Evolutionary conservation across 1,140 invertebrate genomes (phyloP).

Genomic region (Bombus polaris): DNA sequence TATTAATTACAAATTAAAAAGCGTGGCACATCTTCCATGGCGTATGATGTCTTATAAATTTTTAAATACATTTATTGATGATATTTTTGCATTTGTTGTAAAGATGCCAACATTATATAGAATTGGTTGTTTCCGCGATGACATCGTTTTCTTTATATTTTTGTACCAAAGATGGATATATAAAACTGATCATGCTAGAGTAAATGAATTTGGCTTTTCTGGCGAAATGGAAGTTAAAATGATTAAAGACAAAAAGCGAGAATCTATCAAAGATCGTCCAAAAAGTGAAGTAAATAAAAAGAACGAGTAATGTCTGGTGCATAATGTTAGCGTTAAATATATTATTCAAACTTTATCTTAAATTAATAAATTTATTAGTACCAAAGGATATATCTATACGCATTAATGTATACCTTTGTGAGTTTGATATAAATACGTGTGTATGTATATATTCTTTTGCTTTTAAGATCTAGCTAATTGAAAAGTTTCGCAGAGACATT

Average conservation of each 20-base stretch:
- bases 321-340: slow-evolving; percentile 58
- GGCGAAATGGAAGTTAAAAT: slow-evolving; percentile 86
- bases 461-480: slow-evolving; percentile 47
- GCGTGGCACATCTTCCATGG: slow-evolving; percentile 99
- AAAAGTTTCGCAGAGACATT: slow-evolving; percentile 19
- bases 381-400: slow-evolving; percentile 65
- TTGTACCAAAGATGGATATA: slow-evolving; percentile 99
- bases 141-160: slow-evolving; percentile 99
- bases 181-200: slow-evolving; percentile 94
- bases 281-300: slow-evolving; percentile 72
- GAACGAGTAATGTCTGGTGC: slow-evolving; percentile 70
- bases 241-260: slow-evolving; percentile 60
- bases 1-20: slow-evolving; percentile 99
- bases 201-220: slow-evolving; percentile 98
- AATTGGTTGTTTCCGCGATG: slow-evolving; percentile 97
- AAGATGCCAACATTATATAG: slow-evolving; percentile 99
- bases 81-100: slow-evolving; percentile 99
- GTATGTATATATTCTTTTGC: slow-evolving; percentile 55
- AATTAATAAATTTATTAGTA: slow-evolving; percentile 68
- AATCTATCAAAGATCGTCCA: slow-evolving; percentile 50
- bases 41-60: slow-evolving; percentile 99
- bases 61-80: slow-evolving; percentile 99
- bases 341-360: slow-evolving; percentile 57
- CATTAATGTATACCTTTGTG: slow-evolving; percentile 52
- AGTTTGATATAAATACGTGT: slow-evolving; percentile 58